Evolutionary conservation across 2,888 invertebrate genomes (phyloP).

Genomic region (Drosophila setosimentum): DNA sequence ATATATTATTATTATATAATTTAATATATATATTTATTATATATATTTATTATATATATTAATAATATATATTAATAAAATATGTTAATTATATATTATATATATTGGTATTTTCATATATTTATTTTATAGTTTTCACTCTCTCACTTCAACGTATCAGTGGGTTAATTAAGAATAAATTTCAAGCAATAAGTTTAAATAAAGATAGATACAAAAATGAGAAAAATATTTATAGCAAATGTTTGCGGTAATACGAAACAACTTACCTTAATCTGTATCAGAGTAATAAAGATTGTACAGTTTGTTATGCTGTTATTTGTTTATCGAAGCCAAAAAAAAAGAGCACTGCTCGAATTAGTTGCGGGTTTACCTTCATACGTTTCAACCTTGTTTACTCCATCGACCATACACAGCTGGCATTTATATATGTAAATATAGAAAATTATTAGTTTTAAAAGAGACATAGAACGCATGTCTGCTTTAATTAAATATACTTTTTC

Average conservation of each 20-base stretch:
- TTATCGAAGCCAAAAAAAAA: background rate
- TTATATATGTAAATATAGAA: background rate
- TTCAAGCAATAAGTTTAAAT: background rate
- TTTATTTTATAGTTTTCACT: background rate
- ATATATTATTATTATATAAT: no score
- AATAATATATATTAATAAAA: background rate
- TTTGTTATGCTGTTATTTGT: background rate
- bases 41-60: background rate
- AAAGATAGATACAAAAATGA: background rate
- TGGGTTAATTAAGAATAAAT: background rate
- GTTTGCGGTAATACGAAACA: background rate
- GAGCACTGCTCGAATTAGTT: background rate
- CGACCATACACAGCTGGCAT: background rate
- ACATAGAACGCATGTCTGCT: background rate
- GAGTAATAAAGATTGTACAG: background rate
- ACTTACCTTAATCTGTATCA: background rate
- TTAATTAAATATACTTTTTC: slow-evolving; percentile 2
- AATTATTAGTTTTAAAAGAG: background rate
- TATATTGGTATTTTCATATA: background rate
- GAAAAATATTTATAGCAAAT: background rate
- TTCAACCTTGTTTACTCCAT: background rate
- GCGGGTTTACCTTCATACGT: background rate
- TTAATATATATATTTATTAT: no score
- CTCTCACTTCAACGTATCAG: background rate
- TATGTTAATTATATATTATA: background rate